Evolutionary conservation across 2,797 vertebrate species (phyloP), one percentile per base, ranked within the genome.

Genomic region (Sebastes aleutianus): DNA sequence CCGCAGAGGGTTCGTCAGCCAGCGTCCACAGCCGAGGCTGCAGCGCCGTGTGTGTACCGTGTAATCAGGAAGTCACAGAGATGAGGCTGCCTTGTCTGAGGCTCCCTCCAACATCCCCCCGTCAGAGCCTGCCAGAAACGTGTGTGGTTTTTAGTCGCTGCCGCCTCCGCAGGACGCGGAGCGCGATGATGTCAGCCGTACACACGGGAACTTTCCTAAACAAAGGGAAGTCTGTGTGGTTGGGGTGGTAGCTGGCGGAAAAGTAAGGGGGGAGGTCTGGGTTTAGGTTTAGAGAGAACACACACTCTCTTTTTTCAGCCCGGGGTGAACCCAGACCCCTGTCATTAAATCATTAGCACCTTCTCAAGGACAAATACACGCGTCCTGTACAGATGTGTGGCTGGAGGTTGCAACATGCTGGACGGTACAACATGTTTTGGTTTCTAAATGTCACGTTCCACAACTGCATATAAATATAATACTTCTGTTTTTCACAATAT

Each of bases 171-270:
- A 85, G 84, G 81, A 92, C 80, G 80, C 83, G 70, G 85, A 56
- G 74, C 74, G 62, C 79, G 54, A 92, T 96, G 95, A 96, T 96
- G 95, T 96, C 95, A 96, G 91, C 70, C 76, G 75, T 74, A 83
- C 91, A 94, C 92, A 93, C 91, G 86, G 92, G 94, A 95, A 94
- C 94, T 91, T 93, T 93, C 91, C 93, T 92, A 94, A 95, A 96
- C 95, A 96, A 96, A 96, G 95, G 91, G 89, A 93, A 89, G 95
- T 94, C 94, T 96, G 94, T 96, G 93, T 81, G 87, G 88, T 89
- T 87, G 92, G 89, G 92, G 89, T 87, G 91, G 93, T 91, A 92
- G 93, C 92, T 87, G 92, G 83, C 79, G 87, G 71, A 78, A 65
- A 76, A 77, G 80, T 5, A 54, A 54, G 47, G 66, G 59, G 58